A percentile compares a stretch with the other conserved stretches of the same genome.
These are phyloP conservation scores for Anthoscopus minutus DNA, from an alignment of 2,113 vertebrate genomes.

Conservation along the genomic window DNA sequence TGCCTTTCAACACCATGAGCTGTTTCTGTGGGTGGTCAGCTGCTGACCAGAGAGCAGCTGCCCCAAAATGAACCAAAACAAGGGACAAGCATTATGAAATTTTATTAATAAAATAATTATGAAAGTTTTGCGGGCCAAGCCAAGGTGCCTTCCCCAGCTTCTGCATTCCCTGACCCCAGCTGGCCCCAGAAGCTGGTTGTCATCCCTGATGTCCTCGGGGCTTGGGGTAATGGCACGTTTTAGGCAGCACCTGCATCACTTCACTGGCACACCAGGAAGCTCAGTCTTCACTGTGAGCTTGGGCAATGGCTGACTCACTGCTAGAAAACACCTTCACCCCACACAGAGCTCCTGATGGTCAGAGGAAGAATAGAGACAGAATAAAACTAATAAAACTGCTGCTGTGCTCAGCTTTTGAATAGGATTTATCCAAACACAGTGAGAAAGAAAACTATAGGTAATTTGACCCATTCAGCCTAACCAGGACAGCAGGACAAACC, in stretches of 20 bases:
- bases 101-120: background rate
- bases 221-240: fast-evolving
- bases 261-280: background rate
- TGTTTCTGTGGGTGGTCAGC: background rate
- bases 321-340: background rate
- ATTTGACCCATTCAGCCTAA: background rate
- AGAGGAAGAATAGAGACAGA: background rate
- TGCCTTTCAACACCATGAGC: background rate
- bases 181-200: background rate
- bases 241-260: background rate
- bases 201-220: background rate
- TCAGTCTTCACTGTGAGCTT: fast-evolving
- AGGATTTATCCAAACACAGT: background rate
- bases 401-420: background rate
- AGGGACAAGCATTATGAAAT: background rate
- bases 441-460: background rate
- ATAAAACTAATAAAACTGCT: background rate
- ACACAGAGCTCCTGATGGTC: background rate
- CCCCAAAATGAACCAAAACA: background rate
- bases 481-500: background rate
- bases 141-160: background rate
- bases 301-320: background rate
- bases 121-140: background rate
- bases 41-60: background rate
- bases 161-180: background rate